Evolutionary conservation across 2,113 vertebrate genomes (phyloP).

Genomic region (Phrynosoma blainvillii): DNA sequence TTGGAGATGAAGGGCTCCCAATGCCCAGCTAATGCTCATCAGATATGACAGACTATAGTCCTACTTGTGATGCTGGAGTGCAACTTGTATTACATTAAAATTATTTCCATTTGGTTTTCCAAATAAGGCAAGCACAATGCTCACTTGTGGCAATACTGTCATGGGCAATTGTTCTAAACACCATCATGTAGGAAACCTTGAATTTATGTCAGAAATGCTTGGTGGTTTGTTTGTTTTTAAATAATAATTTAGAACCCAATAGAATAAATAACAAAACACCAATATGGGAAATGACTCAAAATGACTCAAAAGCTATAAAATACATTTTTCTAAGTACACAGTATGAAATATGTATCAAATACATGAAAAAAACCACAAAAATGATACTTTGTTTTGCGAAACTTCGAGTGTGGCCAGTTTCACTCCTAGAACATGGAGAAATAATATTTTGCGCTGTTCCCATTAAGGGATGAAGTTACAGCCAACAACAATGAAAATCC

Average conservation of each 20-base stretch:
- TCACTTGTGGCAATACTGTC: neutral
- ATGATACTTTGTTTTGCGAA: constrained; percentile 50
- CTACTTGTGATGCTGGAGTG: neutral
- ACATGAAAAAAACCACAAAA: constrained; percentile 50
- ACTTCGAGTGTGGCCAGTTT: constrained; percentile 42
- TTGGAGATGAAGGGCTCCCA: neutral
- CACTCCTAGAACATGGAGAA: constrained; percentile 45
- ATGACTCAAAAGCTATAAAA: constrained; percentile 66
- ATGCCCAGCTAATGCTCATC: neutral
- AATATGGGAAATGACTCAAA: constrained; percentile 61
- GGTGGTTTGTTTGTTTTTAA: neutral
- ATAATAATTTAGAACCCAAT: constrained; percentile 41
- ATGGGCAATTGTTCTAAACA: neutral
- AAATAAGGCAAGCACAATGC: neutral
- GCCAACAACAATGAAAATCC: constrained; percentile 39
- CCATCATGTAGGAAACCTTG: neutral
- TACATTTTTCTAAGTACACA: constrained; percentile 63
- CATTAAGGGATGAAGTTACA: constrained; percentile 20
- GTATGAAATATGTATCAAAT: constrained; percentile 59
- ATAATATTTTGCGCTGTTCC: constrained; percentile 38
- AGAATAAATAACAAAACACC: constrained; percentile 56
- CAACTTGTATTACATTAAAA: neutral
- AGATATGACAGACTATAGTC: no score
- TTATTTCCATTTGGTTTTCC: neutral
- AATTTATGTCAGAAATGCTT: neutral